Conservation (phyloP, 2,797 vertebrate genomes). For the Arnoldichthys spilopterus region DNA sequence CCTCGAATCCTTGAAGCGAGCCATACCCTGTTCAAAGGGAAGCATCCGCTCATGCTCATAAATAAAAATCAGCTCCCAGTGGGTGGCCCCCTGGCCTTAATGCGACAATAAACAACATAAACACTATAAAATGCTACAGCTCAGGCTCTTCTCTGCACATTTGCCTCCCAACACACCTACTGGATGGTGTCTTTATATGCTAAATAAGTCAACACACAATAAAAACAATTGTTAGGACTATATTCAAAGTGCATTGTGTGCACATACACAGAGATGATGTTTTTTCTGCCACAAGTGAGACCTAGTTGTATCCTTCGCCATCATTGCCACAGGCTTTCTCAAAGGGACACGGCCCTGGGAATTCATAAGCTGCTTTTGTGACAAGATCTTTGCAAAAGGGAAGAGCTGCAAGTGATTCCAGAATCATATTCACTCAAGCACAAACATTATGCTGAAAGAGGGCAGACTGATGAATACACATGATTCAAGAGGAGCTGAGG, state of each 20-base stretch:
- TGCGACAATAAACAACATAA: neutral
- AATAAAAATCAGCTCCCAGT: constrained; percentile 36
- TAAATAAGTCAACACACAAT: neutral
- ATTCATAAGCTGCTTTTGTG: constrained; percentile 55
- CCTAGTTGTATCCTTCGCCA: constrained; percentile 51
- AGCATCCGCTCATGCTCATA: constrained; percentile 27
- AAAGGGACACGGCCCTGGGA: constrained; percentile 52
- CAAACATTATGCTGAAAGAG: constrained; percentile 20
- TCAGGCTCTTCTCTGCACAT: constrained; percentile 2
- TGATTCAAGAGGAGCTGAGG: neutral
- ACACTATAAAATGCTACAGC: neutral
- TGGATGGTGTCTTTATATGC: neutral
- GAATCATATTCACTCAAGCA: constrained; percentile 24
- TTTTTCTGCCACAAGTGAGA: constrained; percentile 40
- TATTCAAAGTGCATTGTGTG: constrained; percentile 23
- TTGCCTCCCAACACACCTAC: neutral
- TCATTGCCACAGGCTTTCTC: constrained; percentile 56
- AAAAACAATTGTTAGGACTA: constrained; percentile 23
- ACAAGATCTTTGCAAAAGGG: constrained; percentile 49
- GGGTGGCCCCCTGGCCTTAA: neutral
- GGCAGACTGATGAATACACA: constrained; percentile 24
- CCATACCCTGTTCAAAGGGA: constrained; percentile 36
- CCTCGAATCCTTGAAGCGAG: constrained; percentile 28
- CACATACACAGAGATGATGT: constrained; percentile 29
- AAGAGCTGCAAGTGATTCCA: constrained; percentile 12